Percentiles rank a stretch among this genome's conserved stretches.
Evolutionary conservation across 1,140 invertebrate species (phyloP).

Genomic region (Philopotamus ludificatus): DNA sequence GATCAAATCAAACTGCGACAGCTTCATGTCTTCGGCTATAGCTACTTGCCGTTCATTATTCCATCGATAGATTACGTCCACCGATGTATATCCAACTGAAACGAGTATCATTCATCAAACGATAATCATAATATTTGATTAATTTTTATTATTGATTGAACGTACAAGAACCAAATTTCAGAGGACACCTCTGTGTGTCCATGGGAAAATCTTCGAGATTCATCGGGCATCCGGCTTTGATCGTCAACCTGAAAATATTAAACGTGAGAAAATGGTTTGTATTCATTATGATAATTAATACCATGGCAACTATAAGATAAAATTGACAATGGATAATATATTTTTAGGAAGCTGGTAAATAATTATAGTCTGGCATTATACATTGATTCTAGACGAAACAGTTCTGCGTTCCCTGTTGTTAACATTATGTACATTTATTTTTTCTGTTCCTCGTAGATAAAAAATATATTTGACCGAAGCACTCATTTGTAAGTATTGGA

Average conservation of each 20-base stretch:
- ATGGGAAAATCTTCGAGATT: constrained; percentile 89
- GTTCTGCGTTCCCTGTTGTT: too few species aligned
- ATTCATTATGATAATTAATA: too few species aligned
- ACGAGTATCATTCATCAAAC: constrained; percentile 30
- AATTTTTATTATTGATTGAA: constrained; percentile 44
- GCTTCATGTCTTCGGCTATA: constrained; percentile 80
- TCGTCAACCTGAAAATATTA: constrained; percentile 70
- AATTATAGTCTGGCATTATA: too few species aligned
- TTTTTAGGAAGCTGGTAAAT: too few species aligned
- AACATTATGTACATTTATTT: too few species aligned
- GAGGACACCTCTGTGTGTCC: constrained; percentile 83
- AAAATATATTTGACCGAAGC: too few species aligned
- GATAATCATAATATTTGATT: background rate
- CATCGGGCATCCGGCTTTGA: constrained; percentile 92
- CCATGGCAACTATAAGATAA: too few species aligned
- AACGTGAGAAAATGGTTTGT: too few species aligned
- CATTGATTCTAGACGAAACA: too few species aligned
- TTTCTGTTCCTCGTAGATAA: too few species aligned
- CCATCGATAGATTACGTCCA: constrained; percentile 83
- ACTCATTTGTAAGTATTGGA: too few species aligned
- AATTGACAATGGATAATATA: too few species aligned
- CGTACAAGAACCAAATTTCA: constrained; percentile 88
- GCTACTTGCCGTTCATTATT: constrained; percentile 73
- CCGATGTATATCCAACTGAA: constrained; percentile 79
- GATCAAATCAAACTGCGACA: constrained; percentile 83